A percentile compares a stretch with the other conserved stretches of the same genome.
Conservation (phyloP, 2,113 vertebrate genomes). For the Calidris pugnax region DNA sequence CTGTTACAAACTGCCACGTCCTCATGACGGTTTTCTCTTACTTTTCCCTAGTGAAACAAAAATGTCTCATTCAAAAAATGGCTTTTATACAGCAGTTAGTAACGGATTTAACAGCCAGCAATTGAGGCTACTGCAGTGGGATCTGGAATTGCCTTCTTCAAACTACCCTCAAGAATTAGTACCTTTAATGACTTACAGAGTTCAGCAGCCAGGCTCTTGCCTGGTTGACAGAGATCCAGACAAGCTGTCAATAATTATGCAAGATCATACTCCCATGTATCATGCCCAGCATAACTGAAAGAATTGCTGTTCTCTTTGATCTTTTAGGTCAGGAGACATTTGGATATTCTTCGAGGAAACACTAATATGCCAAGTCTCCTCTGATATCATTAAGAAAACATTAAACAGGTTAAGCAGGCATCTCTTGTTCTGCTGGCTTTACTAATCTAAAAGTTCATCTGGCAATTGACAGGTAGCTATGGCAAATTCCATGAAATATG, state of each 20-base stretch:
- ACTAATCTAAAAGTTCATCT: background rate
- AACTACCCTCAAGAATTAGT: background rate
- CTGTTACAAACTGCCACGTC: background rate
- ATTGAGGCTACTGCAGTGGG: background rate
- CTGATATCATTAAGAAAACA: conserved; percentile 16
- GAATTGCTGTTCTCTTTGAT: background rate
- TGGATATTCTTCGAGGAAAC: conserved; percentile 49
- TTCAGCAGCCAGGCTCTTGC: background rate
- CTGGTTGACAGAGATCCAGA: background rate
- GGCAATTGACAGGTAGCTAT: background rate
- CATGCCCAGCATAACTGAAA: background rate
- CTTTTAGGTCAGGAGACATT: background rate
- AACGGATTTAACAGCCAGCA: background rate
- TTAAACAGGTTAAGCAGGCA: background rate
- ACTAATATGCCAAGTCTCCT: background rate
- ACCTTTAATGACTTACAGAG: background rate
- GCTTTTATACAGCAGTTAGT: background rate
- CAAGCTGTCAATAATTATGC: background rate
- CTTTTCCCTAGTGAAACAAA: background rate
- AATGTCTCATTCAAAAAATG: background rate
- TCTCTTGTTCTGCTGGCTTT: background rate
- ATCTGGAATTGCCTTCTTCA: background rate
- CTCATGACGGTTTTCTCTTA: background rate
- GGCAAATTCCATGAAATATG: background rate
- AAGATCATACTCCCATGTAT: background rate